Percentiles rank a stretch among this genome's conserved stretches.
phyloP scores from a whole-genome alignment of 1,140 invertebrate genomes.

The Dendroctonus ponderosae region DNA sequence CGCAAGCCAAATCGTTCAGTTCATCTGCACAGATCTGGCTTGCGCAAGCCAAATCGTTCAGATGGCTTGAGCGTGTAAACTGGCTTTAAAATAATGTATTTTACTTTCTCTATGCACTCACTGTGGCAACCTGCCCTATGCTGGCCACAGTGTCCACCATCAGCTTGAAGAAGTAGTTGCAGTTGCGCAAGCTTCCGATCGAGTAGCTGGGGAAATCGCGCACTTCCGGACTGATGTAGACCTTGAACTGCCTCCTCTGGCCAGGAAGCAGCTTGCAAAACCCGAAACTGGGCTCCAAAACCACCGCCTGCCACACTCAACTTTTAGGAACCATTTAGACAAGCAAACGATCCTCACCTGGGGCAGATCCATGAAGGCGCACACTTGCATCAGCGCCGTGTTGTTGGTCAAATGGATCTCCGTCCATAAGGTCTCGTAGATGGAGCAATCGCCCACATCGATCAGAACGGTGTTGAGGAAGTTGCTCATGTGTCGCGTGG shows the following conservation, averaged over 20 bases:
- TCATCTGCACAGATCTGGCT: background rate
- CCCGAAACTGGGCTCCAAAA: constrained; percentile 40
- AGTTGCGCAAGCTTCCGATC: constrained; percentile 14
- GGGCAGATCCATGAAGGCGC: constrained; percentile 42
- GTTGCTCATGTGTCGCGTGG: constrained; percentile 5
- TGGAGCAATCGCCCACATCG: constrained; percentile 40
- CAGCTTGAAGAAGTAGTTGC: constrained; percentile 29
- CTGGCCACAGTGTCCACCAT: constrained; percentile 33
- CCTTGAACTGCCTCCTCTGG: constrained; percentile 26
- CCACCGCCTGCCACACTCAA: constrained; percentile 30
- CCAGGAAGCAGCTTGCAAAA: constrained; percentile 37
- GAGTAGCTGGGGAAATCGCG: constrained; percentile 32
- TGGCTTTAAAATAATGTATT: background rate
- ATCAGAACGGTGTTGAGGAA: constrained; percentile 26
- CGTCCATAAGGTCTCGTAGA: constrained; percentile 37
- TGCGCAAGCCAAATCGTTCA: background rate
- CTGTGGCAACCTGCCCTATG: constrained; percentile 33
- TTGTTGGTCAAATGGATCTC: constrained; percentile 37
- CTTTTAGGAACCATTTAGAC: background rate
- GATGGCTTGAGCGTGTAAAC: background rate
- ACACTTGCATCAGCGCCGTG: constrained; percentile 35
- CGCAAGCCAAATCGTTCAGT: too few relatives aligned
- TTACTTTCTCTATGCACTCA: constrained; percentile 10
- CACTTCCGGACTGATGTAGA: constrained; percentile 35
- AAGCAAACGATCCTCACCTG: constrained; percentile 21